These are phyloP conservation scores for Schizaphis graminum DNA, from an alignment of 2,888 invertebrate genomes.

Conservation along the genomic window DNA sequence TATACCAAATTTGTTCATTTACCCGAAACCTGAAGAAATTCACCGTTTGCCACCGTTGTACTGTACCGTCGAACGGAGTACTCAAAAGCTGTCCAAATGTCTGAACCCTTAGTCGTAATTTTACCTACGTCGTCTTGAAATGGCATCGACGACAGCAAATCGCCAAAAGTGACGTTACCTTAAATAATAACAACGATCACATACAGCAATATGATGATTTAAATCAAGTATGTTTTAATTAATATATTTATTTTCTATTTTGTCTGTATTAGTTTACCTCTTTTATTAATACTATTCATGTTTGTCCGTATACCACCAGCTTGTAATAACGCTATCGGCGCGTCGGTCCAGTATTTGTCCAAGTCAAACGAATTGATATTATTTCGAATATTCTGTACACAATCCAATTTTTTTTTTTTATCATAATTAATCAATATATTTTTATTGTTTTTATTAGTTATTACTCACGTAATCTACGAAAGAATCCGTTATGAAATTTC, in stretches of 20 bases:
- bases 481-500: conserved; percentile 85
- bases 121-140: conserved; percentile 81
- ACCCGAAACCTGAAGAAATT: conserved; percentile 68
- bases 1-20: not conserved
- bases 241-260: not conserved
- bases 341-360: conserved; percentile 79
- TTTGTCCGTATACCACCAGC: conserved; percentile 84
- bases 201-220: not conserved
- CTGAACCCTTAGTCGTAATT: conserved; percentile 77
- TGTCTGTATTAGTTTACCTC: conserved; percentile 71
- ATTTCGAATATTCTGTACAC: conserved; percentile 70
- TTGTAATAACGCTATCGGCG: conserved; percentile 82
- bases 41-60: conserved; percentile 71
- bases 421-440: not conserved
- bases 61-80: conserved; percentile 75
- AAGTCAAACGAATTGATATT: conserved; percentile 69
- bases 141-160: conserved; percentile 82
- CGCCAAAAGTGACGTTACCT: conserved; percentile 78
- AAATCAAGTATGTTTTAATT: no score
- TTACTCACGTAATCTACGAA: conserved; percentile 76
- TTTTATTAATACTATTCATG: conserved; percentile 73
- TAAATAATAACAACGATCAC: not conserved
- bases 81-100: conserved; percentile 78
- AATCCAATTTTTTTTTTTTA: not conserved
- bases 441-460: no score